Evolutionary conservation across 2,888 invertebrate genomes (phyloP), one percentile per base, ranked within the genome.

Genomic region (Tiliacea aurago): DNA sequence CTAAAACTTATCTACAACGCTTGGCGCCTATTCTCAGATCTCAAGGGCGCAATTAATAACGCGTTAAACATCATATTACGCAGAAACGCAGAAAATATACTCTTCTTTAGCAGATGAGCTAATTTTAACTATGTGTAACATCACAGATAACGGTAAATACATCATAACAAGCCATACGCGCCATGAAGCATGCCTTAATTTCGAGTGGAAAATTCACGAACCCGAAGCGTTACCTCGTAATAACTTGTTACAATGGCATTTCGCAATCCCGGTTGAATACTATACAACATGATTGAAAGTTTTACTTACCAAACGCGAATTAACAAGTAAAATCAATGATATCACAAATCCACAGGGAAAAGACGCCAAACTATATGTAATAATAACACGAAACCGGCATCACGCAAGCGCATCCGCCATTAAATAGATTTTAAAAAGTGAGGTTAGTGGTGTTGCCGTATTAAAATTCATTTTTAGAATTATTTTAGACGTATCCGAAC

Each of bases 351-450:
- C 88, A 86, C 90, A 89, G 83, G 84, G 88, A 92, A 93, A 92
- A 90, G 95, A 95, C 95, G 95, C 95, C 91, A 93, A 94, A 93
- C 91, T 95, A 93, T 86, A 90, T 86, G 93, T 90, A 93, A 93
- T 93, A 94, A 93, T 93, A 95, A 93, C 94, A 95, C 91, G 93
- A 93, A 94, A 92, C 96, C 96, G 96, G 96, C 96, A 95, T 95
- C 95, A 96, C 96, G 96, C 96, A 96, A 95, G 95, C 96, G 96
- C 95, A 93, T 91, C 94, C 95, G 95, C 96, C 96, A 96, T 95
- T 93, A 90, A 91, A 80, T 74, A 76, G 84, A 85, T 76, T 83
- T 81, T 67, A 83, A 85, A 91, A 92, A 91, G 92, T 91, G 90
- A 92, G 90, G 90, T 91, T 92, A 91, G 45, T 43, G 77, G 88